Percentiles rank a stretch among this genome's conserved stretches.
Evolutionary conservation across 2,113 vertebrate genomes (phyloP).

Genomic region (Cheirogaleus medius): DNA sequence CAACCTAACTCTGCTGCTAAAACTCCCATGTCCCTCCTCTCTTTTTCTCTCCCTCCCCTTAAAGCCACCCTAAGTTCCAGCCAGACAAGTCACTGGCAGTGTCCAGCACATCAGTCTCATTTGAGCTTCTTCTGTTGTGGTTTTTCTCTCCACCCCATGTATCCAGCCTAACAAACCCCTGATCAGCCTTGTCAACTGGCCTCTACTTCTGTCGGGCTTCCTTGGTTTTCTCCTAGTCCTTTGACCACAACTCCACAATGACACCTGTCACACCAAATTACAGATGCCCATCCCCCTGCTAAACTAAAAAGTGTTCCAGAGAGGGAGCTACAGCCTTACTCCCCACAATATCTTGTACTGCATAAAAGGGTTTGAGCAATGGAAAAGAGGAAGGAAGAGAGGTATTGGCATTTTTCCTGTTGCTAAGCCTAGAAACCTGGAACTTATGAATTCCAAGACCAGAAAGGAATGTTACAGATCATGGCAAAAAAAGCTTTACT

Average conservation of each 20-base stretch:
- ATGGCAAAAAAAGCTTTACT: slow-evolving; percentile 50
- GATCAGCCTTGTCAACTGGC: neutral
- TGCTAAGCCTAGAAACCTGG: slow-evolving; percentile 66
- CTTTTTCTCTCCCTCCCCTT: neutral
- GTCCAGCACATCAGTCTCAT: neutral
- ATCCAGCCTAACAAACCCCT: neutral
- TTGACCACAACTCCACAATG: neutral
- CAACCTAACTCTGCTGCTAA: neutral
- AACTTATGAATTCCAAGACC: slow-evolving; percentile 70
- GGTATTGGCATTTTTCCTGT: slow-evolving; percentile 46
- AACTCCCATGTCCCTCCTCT: neutral
- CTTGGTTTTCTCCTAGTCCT: neutral
- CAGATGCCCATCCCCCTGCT: neutral
- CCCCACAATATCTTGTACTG: neutral
- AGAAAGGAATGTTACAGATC: slow-evolving; percentile 65
- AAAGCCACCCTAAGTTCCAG: neutral
- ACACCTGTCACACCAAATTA: neutral
- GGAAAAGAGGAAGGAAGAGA: slow-evolving; percentile 1
- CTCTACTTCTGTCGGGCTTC: neutral
- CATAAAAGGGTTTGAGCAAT: slow-evolving; percentile 17
- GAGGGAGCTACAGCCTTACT: neutral
- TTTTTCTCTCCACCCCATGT: neutral
- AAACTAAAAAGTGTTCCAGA: slow-evolving; percentile 27
- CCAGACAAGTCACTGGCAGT: rapidly evolving
- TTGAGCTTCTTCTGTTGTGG: neutral